Evolutionary conservation across 2,113 vertebrate species (phyloP), one percentile per base, ranked within the genome.

Genomic region (Cryptoleucopteryx plumbea): DNA sequence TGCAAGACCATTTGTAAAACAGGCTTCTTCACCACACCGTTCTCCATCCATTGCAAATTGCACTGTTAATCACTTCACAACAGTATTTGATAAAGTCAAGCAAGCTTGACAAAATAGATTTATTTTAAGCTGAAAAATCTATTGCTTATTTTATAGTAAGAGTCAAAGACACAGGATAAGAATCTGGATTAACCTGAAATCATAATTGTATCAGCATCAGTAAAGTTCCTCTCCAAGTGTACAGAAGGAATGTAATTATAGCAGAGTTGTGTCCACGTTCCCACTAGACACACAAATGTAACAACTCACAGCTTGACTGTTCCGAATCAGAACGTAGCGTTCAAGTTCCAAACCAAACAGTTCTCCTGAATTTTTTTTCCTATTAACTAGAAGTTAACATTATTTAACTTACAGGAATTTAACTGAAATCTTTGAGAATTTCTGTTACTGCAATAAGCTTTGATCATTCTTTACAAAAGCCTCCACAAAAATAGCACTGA

Each of bases 51-150:
- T 97, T 94, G 81, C 84, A 88, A 80, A n/a, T 9, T 71, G 81
- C 93, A 86, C 96, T 66, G 82, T 97, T 98, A 96, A 97, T 98
- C 96, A 96, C 78, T 95, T 88, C 11, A 48, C 86, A 92, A 83
- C 96, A 97, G 97, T 92, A 78, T 88, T 89, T 87, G 47, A 92
- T 94, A 96, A 97, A 97, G 96, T 97, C 97, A 97, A 97, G 98
- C 93, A 92, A 96, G 95, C 90, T 95, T 86, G 95, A 96, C 97
- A 97, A 79, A 95, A 96, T 45, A 26, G 38, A 16, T 56, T n/a
- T 95, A 16, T 96, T 77, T 86, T 82, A 91, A 88, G 36, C 40
- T 47, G 61, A 71, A 71, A 94, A 91, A 85, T 52, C 71, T 62
- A 55, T 43, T 68, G 53, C 72, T 87, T 93, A 55, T 74, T 92